Percentiles rank a stretch among this genome's conserved stretches.
Conservation (phyloP, 2,113 vertebrate genomes). For the Phainopepla nitens region DNA sequence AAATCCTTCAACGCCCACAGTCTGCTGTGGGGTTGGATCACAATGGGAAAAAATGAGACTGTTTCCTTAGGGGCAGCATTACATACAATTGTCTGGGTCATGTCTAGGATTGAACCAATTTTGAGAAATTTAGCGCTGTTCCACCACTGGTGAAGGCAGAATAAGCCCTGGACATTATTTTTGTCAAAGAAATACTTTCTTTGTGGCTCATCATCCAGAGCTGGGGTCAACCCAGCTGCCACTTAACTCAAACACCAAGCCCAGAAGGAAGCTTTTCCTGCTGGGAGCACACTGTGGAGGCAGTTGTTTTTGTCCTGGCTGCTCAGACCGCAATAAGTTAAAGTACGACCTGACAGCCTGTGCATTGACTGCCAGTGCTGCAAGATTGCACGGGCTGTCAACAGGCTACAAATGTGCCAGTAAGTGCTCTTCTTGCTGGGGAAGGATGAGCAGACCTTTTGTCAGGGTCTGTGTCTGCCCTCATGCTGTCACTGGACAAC, state of each 20-base stretch:
- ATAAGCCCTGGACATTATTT: background rate
- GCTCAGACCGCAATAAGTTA: background rate
- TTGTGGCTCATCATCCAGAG: background rate
- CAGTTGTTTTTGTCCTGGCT: background rate
- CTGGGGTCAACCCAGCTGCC: background rate
- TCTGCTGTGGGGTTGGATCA: background rate
- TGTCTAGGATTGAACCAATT: background rate
- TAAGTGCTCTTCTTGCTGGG: background rate
- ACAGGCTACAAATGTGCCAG: rapidly evolving
- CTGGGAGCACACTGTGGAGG: rapidly evolving
- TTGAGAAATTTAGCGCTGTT: background rate
- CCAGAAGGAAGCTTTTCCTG: background rate
- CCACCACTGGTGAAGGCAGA: background rate
- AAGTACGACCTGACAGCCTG: background rate
- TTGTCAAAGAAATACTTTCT: background rate
- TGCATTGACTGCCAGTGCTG: background rate
- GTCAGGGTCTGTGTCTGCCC: rapidly evolving
- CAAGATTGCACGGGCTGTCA: background rate
- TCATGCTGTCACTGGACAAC: rapidly evolving
- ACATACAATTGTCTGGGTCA: rapidly evolving
- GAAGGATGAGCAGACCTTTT: background rate
- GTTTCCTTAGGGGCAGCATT: background rate
- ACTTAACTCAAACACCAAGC: background rate
- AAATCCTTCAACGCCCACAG: background rate
- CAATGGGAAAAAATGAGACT: background rate